phyloP scores from a whole-genome alignment of 2,888 invertebrate genomes.

The Congeria kusceri region DNA sequence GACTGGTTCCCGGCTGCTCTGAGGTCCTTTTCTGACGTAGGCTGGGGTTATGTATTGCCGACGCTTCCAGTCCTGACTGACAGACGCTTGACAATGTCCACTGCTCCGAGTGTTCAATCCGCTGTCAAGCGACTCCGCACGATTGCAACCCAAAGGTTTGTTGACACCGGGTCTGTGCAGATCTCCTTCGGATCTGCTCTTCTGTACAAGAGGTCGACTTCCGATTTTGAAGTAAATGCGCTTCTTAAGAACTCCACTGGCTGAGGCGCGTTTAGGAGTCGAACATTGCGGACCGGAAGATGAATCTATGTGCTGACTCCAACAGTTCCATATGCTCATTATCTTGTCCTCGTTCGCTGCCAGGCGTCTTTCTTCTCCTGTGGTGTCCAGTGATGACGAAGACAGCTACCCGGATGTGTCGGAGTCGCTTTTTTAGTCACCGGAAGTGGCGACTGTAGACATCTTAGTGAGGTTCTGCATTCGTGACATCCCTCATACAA shows the following conservation, averaged over 20 bases:
- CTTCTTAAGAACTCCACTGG: background rate
- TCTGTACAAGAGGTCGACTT: slow-evolving; percentile 35
- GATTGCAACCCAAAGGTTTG: background rate
- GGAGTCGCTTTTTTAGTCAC: slow-evolving; percentile 49
- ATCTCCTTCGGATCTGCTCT: slow-evolving; percentile 3
- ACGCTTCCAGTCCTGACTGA: slow-evolving; percentile 40
- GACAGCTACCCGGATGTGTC: slow-evolving; percentile 55
- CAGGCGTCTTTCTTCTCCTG: slow-evolving; percentile 57
- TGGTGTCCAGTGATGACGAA: slow-evolving; percentile 60
- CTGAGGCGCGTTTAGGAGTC: slow-evolving; percentile 40
- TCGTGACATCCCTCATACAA: background rate
- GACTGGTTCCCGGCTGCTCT: slow-evolving; percentile 2
- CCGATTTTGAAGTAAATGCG: slow-evolving; percentile 3
- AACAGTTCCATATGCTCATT: slow-evolving; percentile 55
- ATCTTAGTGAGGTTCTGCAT: background rate
- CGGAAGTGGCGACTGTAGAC: background rate
- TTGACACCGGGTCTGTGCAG: background rate
- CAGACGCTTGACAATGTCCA: background rate
- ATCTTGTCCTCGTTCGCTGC: slow-evolving; percentile 54
- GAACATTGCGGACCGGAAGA: slow-evolving; percentile 47
- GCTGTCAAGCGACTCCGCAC: background rate
- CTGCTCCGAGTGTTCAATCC: background rate
- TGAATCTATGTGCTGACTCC: slow-evolving; percentile 25
- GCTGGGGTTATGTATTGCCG: slow-evolving; percentile 43
- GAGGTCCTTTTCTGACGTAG: slow-evolving; percentile 43